These are phyloP conservation scores for Apis mellifera DNA, from an alignment of 1,140 invertebrate species.

Conservation along the genomic window DNA sequence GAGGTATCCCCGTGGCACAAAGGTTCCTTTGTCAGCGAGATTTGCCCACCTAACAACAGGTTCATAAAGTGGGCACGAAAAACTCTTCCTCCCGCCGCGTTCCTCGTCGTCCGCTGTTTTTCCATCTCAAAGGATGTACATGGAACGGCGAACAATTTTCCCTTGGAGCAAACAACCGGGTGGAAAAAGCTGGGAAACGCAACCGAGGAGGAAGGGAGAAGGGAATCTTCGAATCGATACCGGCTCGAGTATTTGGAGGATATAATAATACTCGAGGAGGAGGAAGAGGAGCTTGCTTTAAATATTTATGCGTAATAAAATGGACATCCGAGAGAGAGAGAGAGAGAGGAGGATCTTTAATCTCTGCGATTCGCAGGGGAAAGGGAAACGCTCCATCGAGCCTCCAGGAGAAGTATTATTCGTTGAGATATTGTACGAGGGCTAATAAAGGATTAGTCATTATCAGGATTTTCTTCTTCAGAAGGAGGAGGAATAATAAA, in stretches of 20 bases:
- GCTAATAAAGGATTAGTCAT: conserved; percentile 51
- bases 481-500: conserved; percentile 22
- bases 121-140: conserved; percentile 63
- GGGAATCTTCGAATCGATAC: conserved; percentile 38
- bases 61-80: conserved; percentile 56
- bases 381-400: not conserved
- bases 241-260: not conserved
- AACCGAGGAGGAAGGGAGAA: conserved; percentile 3
- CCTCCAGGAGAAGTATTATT: not conserved
- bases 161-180: conserved; percentile 33
- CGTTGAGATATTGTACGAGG: not conserved
- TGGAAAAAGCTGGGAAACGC: conserved; percentile 19
- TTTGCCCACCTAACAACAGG: conserved; percentile 60
- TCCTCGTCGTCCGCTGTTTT: conserved; percentile 48
- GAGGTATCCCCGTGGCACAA: conserved; percentile 55
- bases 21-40: conserved; percentile 56
- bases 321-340: not conserved
- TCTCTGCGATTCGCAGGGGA: not conserved
- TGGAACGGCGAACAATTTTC: conserved; percentile 51
- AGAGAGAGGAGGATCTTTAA: no score
- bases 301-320: conserved; percentile 1
- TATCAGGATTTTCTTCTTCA: conserved; percentile 23
- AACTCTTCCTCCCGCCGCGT: conserved; percentile 52
- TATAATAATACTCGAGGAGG: not conserved
- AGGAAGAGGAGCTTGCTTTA: not conserved